Evolutionary conservation across 2,797 vertebrate species (phyloP).

Genomic region (Coendou prehensilis): DNA sequence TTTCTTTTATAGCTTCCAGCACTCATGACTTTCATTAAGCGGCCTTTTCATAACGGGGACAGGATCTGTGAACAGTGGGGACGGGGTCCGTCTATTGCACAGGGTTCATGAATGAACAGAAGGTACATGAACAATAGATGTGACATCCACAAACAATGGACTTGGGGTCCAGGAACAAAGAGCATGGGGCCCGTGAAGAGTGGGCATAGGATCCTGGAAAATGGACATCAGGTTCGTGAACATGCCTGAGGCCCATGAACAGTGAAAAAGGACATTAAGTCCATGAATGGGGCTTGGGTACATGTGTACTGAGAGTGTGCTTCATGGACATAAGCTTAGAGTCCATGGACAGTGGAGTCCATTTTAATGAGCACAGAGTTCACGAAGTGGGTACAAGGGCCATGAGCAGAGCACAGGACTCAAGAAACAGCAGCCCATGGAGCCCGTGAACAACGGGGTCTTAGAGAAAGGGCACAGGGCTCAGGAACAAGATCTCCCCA

Average conservation of each 20-base stretch:
- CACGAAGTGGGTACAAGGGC: neutral
- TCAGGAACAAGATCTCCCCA: neutral
- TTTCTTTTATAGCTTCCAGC: neutral
- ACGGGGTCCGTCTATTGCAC: neutral
- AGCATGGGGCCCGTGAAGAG: neutral
- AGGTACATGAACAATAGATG: neutral
- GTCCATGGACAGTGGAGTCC: neutral
- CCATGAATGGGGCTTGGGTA: neutral
- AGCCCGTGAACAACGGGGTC: neutral
- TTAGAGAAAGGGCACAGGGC: no score
- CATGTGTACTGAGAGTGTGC: neutral
- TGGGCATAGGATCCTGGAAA: neutral
- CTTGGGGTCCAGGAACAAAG: neutral
- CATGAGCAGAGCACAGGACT: neutral
- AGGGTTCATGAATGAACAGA: neutral
- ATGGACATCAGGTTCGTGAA: neutral
- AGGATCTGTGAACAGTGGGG: neutral
- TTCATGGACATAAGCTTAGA: neutral
- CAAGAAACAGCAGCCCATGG: neutral
- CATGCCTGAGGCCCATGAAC: neutral
- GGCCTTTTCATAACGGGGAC: neutral
- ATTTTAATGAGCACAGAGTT: neutral
- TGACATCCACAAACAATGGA: neutral
- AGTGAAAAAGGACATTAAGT: neutral
- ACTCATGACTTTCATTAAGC: neutral